These are phyloP conservation scores for Neoaliturus tenellus DNA, from an alignment of 2,888 invertebrate species.

Conservation along the genomic window DNA sequence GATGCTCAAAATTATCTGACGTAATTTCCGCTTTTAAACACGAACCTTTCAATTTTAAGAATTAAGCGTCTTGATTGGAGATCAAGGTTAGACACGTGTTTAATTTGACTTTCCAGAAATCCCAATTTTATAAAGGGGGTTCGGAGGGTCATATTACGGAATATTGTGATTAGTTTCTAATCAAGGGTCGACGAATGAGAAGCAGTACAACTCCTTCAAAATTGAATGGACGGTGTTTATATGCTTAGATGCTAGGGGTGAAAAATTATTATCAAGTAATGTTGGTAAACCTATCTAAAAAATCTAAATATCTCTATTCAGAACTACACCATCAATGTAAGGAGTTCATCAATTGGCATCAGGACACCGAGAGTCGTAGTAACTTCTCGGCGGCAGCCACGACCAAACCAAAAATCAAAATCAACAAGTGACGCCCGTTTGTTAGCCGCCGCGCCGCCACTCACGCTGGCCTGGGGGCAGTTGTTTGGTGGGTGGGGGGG, in stretches of 20 bases:
- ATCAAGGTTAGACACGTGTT: not conserved
- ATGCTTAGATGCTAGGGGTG: no score
- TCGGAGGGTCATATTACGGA: not conserved
- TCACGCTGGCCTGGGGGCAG: not conserved
- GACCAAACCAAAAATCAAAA: not conserved
- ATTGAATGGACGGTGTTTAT: no score
- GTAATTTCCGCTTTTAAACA: constrained; percentile 11
- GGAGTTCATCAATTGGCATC: no score
- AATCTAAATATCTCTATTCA: no score
- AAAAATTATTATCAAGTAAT: no score
- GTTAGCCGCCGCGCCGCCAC: not conserved
- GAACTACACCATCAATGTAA: no score
- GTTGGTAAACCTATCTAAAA: no score
- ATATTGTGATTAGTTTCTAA: not conserved
- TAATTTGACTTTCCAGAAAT: not conserved
- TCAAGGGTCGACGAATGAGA: no score
- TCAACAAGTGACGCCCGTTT: not conserved
- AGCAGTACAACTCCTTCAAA: no score
- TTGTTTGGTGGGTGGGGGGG: not conserved
- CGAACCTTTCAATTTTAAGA: constrained; percentile 14
- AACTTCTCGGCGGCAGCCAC: not conserved
- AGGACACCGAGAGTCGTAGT: no score
- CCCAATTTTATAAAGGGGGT: not conserved
- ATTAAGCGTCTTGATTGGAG: constrained; percentile 8
- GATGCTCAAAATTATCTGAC: constrained; percentile 29